These are phyloP conservation scores for Hermetia illucens DNA, from an alignment of 1,140 invertebrate genomes.

Conservation along the genomic window DNA sequence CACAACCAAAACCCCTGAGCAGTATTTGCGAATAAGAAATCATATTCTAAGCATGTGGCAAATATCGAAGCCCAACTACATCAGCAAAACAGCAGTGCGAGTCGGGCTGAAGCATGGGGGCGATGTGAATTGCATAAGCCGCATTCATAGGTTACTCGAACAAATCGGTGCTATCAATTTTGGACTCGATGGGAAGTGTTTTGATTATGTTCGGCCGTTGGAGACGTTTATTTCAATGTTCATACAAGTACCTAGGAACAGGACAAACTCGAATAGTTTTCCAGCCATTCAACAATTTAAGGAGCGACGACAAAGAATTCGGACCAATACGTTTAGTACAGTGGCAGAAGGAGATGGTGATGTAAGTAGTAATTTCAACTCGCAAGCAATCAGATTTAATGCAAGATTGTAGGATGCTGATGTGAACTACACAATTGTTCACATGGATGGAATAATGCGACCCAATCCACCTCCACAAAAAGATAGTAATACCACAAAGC, in stretches of 20 bases:
- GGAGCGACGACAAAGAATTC: not conserved
- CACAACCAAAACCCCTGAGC: slow-evolving; percentile 38
- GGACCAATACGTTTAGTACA: slow-evolving; percentile 1
- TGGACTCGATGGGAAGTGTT: slow-evolving; percentile 37
- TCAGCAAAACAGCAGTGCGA: slow-evolving; percentile 43
- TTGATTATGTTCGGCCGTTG: slow-evolving; percentile 8
- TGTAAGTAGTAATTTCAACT: too few relatives aligned
- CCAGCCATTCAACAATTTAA: not conserved
- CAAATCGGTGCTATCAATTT: slow-evolving; percentile 50
- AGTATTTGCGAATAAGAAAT: slow-evolving; percentile 46
- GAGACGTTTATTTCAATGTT: slow-evolving; percentile 4
- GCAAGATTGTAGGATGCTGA: too few relatives aligned
- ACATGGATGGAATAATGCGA: slow-evolving; percentile 27
- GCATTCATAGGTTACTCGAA: slow-evolving; percentile 46
- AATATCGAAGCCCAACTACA: slow-evolving; percentile 38
- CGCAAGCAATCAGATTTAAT: too few relatives aligned
- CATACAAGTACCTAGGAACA: not conserved
- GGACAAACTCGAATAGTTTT: not conserved
- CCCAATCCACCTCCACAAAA: slow-evolving; percentile 29
- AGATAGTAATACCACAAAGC: slow-evolving; percentile 21
- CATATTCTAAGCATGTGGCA: slow-evolving; percentile 43
- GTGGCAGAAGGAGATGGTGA: too few relatives aligned
- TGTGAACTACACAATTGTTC: slow-evolving; percentile 46
- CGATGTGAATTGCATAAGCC: slow-evolving; percentile 46
- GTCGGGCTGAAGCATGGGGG: slow-evolving; percentile 45